Percentiles rank a stretch among this genome's conserved stretches.
These are phyloP conservation scores for Drosophila kurseongensis DNA, from an alignment of 1,140 invertebrate genomes.

Conservation along the genomic window DNA sequence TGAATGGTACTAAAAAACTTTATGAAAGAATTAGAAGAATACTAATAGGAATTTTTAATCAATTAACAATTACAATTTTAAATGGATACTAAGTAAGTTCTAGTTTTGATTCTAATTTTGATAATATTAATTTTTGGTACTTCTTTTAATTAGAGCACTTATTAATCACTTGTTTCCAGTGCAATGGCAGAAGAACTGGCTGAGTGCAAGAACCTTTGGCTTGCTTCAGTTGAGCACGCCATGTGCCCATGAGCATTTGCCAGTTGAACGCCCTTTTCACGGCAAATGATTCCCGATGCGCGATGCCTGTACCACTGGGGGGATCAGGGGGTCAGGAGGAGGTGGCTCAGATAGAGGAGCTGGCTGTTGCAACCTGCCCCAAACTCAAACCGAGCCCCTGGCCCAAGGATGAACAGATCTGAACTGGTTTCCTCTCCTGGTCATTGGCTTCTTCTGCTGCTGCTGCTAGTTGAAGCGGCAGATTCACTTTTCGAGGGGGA, in stretches of 20 bases:
- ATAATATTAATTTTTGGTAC: not conserved
- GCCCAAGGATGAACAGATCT: constrained; percentile 53
- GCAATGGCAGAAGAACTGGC: constrained; percentile 54
- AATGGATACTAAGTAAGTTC: no score
- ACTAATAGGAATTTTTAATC: no score
- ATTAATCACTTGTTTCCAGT: constrained; percentile 23
- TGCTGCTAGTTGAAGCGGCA: constrained; percentile 66
- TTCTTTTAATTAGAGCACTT: not conserved
- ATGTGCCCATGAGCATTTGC: constrained; percentile 78
- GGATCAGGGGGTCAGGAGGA: constrained; percentile 4
- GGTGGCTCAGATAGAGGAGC: constrained; percentile 28
- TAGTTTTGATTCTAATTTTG: no score
- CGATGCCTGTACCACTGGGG: constrained; percentile 42
- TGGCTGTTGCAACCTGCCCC: constrained; percentile 49
- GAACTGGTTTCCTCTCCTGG: constrained; percentile 59
- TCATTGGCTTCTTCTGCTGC: constrained; percentile 49
- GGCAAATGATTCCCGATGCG: constrained; percentile 80
- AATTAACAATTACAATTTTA: no score
- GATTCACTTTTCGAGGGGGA: constrained; percentile 77
- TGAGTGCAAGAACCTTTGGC: constrained; percentile 76
- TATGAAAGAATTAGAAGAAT: no score
- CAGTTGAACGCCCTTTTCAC: constrained; percentile 85
- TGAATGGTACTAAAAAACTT: no score
- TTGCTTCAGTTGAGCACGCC: constrained; percentile 59
- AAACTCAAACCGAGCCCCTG: constrained; percentile 30